phyloP scores from a whole-genome alignment of 2,797 vertebrate species.

The Eulemur rubriventer region DNA sequence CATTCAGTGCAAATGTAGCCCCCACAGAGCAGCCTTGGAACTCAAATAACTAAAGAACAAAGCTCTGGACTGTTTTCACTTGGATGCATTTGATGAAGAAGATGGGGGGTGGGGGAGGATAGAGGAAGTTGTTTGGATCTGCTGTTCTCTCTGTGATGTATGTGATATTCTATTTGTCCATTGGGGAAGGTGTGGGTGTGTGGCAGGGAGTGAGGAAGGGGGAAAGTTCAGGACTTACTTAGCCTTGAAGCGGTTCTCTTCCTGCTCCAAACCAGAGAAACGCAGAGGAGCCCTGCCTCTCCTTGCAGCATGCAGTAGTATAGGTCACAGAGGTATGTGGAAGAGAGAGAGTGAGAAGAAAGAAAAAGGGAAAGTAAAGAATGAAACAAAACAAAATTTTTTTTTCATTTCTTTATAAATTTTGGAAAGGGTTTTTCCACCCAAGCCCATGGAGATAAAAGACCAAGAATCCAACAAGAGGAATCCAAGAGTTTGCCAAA shows the following conservation, averaged over 20 bases:
- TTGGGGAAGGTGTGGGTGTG: not conserved
- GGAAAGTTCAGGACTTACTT: not conserved
- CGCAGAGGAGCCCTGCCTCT: not conserved
- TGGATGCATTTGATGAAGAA: conserved; percentile 12
- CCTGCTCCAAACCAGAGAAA: conserved; percentile 16
- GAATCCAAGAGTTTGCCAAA: not conserved
- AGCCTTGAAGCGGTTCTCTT: not conserved
- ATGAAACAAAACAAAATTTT: not conserved
- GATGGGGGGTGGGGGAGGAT: not conserved
- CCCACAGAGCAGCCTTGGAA: conserved; percentile 50
- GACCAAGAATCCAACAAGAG: not conserved
- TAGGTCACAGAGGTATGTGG: not conserved
- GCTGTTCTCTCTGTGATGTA: not conserved
- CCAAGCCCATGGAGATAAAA: not conserved
- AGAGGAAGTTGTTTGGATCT: not conserved
- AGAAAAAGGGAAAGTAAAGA: not conserved
- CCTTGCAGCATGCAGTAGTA: not conserved
- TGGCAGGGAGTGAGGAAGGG: not conserved
- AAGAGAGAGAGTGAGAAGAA: not conserved
- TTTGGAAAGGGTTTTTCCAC: not conserved
- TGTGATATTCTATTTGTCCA: not conserved
- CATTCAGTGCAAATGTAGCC: conserved; percentile 57
- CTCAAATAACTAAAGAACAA: conserved; percentile 46
- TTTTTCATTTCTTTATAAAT: not conserved
- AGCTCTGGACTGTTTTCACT: conserved; percentile 51